These are phyloP conservation scores for Ips typographus DNA, from an alignment of 1,140 invertebrate species.

Conservation along the genomic window DNA sequence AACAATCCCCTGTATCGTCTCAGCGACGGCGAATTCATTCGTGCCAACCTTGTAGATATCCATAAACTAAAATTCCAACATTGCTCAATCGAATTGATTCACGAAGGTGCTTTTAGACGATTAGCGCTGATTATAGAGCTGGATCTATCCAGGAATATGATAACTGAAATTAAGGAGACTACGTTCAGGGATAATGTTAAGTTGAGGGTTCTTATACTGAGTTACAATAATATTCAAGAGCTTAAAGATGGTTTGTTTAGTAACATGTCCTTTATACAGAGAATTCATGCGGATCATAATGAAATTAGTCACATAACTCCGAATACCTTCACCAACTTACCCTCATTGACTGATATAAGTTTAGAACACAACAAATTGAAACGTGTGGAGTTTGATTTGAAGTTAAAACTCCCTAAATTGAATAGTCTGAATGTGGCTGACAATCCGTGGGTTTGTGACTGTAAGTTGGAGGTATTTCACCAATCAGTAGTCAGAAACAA, in stretches of 20 bases:
- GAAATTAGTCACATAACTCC: constrained; percentile 66
- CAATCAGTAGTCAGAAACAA: constrained; percentile 72
- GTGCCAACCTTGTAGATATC: constrained; percentile 71
- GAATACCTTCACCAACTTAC: constrained; percentile 70
- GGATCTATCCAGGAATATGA: constrained; percentile 77
- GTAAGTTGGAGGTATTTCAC: constrained; percentile 74
- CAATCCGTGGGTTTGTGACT: constrained; percentile 90
- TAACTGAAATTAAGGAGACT: constrained; percentile 66
- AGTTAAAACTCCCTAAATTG: constrained; percentile 60
- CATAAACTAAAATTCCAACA: constrained; percentile 76
- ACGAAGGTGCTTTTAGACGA: constrained; percentile 71
- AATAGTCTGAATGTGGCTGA: constrained; percentile 74
- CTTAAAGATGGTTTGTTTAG: constrained; percentile 75
- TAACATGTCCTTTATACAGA: constrained; percentile 72
- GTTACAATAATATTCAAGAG: constrained; percentile 69
- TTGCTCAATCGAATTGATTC: constrained; percentile 69
- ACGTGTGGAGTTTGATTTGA: constrained; percentile 47
- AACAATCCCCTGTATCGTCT: constrained; percentile 70
- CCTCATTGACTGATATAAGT: constrained; percentile 65
- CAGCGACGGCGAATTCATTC: constrained; percentile 66
- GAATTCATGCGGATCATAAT: constrained; percentile 76
- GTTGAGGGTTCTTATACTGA: constrained; percentile 69
- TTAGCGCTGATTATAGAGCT: constrained; percentile 81
- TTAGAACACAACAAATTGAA: constrained; percentile 72
- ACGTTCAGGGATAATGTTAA: constrained; percentile 70